Conservation (phyloP, 1,140 invertebrate species). For the Drosophila obscura region DNA sequence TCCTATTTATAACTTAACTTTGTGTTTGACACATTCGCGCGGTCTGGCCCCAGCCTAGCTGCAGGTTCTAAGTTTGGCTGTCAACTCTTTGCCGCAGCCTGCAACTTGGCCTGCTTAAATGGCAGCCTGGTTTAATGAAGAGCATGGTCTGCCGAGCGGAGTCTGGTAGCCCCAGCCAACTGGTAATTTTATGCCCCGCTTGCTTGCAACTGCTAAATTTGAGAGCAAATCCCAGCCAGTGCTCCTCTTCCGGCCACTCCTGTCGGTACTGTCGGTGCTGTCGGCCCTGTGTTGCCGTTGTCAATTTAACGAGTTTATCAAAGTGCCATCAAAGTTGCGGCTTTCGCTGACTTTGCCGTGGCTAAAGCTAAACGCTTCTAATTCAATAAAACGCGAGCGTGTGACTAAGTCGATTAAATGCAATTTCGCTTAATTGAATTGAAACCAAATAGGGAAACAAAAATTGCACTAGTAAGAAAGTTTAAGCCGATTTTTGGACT, state of each 20-base stretch:
- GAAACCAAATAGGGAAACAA: constrained; percentile 12
- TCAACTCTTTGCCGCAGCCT: constrained; percentile 30
- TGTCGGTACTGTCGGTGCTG: too few relatives aligned
- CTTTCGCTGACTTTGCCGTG: constrained; percentile 42
- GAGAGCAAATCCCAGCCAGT: not conserved
- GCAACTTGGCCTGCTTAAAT: constrained; percentile 17
- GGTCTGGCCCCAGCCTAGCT: constrained; percentile 28
- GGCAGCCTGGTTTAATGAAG: constrained; percentile 60
- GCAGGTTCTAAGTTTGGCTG: constrained; percentile 47
- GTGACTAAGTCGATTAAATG: constrained; percentile 36
- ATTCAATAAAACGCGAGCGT: constrained; percentile 59
- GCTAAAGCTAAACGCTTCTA: constrained; percentile 62
- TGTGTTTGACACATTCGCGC: constrained; percentile 80
- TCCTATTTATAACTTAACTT: constrained; percentile 81
- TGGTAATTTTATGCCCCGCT: constrained; percentile 77
- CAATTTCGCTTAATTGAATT: constrained; percentile 72
- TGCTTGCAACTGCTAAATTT: constrained; percentile 39
- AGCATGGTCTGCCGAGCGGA: constrained; percentile 21
- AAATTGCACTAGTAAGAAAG: not conserved
- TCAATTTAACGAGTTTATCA: constrained; percentile 63
- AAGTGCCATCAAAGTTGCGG: constrained; percentile 63
- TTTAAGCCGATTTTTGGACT: too few relatives aligned
- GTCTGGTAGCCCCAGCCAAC: constrained; percentile 29
- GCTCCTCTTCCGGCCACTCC: not conserved
- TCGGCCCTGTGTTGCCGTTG: constrained; percentile 15